phyloP scores from a whole-genome alignment of 1,140 invertebrate genomes.

The Drosophila littoralis region DNA sequence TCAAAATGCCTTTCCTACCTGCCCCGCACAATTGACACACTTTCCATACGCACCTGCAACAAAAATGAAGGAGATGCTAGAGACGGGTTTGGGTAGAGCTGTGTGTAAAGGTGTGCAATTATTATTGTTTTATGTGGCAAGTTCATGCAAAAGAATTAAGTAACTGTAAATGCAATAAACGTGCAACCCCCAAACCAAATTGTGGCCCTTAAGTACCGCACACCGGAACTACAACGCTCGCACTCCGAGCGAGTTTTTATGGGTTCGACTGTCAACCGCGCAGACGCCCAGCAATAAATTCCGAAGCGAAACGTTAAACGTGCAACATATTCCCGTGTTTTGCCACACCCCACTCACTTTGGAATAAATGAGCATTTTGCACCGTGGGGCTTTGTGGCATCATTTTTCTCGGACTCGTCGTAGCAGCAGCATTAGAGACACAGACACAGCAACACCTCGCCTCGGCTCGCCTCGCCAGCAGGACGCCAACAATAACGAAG shows the following conservation, averaged over 20 bases:
- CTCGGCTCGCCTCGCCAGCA: too few species aligned
- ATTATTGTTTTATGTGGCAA: slow-evolving; percentile 80
- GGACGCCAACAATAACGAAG: slow-evolving; percentile 66
- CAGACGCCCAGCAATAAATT: slow-evolving; percentile 76
- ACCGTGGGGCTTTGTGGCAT: slow-evolving; percentile 63
- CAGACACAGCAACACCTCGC: neutral
- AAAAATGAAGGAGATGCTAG: slow-evolving; percentile 6
- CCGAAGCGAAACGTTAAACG: slow-evolving; percentile 70
- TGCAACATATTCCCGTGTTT: slow-evolving; percentile 69
- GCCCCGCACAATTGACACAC: slow-evolving; percentile 26
- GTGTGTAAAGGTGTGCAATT: slow-evolving; percentile 60
- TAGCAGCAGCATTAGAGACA: neutral
- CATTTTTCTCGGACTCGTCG: slow-evolving; percentile 61
- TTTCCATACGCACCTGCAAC: slow-evolving; percentile 49
- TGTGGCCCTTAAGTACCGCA: slow-evolving; percentile 3
- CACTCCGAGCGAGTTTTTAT: slow-evolving; percentile 60
- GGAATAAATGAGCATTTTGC: slow-evolving; percentile 79
- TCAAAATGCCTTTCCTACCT: slow-evolving; percentile 67
- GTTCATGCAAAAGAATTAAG: slow-evolving; percentile 81
- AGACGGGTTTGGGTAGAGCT: too few species aligned
- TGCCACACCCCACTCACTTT: slow-evolving; percentile 12
- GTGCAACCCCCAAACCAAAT: slow-evolving; percentile 31
- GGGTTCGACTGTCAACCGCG: slow-evolving; percentile 77
- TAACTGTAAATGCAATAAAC: slow-evolving; percentile 80
- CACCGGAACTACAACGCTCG: slow-evolving; percentile 1